Conservation (phyloP, 2,888 invertebrate species). For the Xestia sexstrigata region DNA sequence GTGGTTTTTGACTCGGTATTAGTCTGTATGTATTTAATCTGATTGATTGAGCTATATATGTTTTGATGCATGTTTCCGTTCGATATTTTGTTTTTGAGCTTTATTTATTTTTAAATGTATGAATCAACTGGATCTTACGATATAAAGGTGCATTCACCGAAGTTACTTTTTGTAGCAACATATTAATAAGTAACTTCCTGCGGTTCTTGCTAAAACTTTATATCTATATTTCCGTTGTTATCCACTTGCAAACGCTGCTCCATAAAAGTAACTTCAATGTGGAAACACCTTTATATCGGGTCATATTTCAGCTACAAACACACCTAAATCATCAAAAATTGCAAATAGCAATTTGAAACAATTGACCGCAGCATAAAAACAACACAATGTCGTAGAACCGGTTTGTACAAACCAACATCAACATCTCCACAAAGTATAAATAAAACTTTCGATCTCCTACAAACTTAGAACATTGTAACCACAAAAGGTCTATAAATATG, state of each 20-base stretch:
- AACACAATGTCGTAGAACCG: background rate
- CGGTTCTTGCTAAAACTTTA: background rate
- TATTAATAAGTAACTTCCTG: background rate
- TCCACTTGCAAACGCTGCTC: background rate
- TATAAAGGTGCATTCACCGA: background rate
- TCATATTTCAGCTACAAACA: background rate
- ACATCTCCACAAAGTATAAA: background rate
- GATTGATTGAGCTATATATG: slow-evolving; percentile 29
- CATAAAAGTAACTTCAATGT: background rate
- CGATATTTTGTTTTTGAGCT: slow-evolving; percentile 7
- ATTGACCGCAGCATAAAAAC: background rate
- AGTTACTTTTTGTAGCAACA: background rate
- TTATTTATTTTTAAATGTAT: background rate
- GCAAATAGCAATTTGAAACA: background rate
- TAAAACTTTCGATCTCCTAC: slow-evolving; percentile 17
- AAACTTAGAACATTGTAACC: slow-evolving; percentile 35
- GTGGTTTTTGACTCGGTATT: slow-evolving; percentile 22
- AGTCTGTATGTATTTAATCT: slow-evolving; percentile 8
- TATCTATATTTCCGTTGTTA: background rate
- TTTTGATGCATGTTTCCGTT: slow-evolving; percentile 40
- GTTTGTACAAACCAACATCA: background rate
- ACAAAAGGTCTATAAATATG: slow-evolving; percentile 47
- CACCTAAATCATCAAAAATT: background rate
- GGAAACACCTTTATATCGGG: background rate
- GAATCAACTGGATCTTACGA: background rate